Evolutionary conservation across 1,140 invertebrate species (phyloP).

Genomic region (Temnothorax nylanderi): DNA sequence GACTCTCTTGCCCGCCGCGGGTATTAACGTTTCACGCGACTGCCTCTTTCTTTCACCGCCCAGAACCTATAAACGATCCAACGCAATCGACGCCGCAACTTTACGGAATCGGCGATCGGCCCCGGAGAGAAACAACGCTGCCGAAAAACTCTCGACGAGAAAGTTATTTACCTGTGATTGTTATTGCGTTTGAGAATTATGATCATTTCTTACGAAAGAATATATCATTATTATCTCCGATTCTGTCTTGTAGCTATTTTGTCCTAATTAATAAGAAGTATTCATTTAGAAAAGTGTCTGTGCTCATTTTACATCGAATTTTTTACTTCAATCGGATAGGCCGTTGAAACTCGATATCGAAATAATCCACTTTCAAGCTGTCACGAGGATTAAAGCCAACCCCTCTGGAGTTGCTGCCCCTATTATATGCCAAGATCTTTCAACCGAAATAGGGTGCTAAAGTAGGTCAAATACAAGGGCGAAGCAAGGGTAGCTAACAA

Average conservation of each 20-base stretch:
- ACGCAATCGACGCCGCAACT: constrained; percentile 11
- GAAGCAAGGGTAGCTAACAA: constrained; percentile 7
- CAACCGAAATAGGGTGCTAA: constrained; percentile 42
- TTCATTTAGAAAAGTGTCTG: not conserved
- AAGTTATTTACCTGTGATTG: not conserved
- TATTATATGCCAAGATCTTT: constrained; percentile 41
- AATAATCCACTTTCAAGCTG: constrained; percentile 35
- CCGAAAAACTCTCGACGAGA: not conserved
- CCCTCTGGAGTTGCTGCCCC: not conserved
- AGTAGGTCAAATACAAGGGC: constrained; percentile 43
- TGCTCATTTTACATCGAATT: not conserved
- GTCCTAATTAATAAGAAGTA: not conserved
- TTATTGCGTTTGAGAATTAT: not conserved
- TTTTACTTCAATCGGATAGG: not conserved
- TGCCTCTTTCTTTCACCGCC: constrained; percentile 22
- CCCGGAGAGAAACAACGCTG: not conserved
- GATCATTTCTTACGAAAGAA: not conserved
- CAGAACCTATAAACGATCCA: not conserved
- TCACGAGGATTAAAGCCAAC: constrained; percentile 34
- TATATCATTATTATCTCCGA: not conserved
- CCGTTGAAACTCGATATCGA: not conserved
- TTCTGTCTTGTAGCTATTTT: not conserved
- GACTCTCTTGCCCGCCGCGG: constrained; percentile 44
- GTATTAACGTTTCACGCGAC: constrained; percentile 20
- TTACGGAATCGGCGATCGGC: not conserved